Evolutionary conservation across 2,888 invertebrate genomes (phyloP), one percentile per base, ranked within the genome.

Genomic region (Stenchaetothrips biformis): DNA sequence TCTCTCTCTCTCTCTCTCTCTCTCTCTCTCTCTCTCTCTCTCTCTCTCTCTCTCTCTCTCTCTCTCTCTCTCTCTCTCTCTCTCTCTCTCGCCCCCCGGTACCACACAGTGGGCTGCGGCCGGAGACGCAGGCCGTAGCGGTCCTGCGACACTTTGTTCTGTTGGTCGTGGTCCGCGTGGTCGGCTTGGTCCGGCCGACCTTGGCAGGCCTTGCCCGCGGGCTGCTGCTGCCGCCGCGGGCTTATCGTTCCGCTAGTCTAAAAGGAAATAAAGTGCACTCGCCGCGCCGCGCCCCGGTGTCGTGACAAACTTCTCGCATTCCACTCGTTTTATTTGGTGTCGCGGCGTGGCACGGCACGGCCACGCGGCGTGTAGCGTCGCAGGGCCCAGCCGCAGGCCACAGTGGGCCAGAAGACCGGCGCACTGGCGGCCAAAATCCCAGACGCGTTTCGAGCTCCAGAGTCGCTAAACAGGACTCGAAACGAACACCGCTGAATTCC

Each of bases 301-400:
- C 67, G 67, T 74, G 67, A 74, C 67, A 74, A 74, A 74, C 67
- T 59, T 59, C 59, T 59, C 59, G 59, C 59, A 74, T 25, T 74
- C 67, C 11, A 25, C 67, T 74, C 67, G 67, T 74, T 74, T 74
- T 74, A 74, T 74, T 74, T 25, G 11, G 3, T 74, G 67, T 74
- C 67, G 25, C 67, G 67, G 21, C 25, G 67, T 21, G 67, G 67
- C 67, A 25, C 4, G 67, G 25, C 67, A 25, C 7, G 67, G 67
- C 67, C 37, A 37, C 37, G 67, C 21, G 25, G 67, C 67, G 67
- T 74, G 21, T 37, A 37, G 37, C 37, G 37, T 37, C 37, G 37
- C 37, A 37, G 37, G 37, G 37, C 37, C 37, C 37, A 37, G 37
- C 37, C 37, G n/a, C n/a, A n/a, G n/a, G n/a, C n/a, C n/a, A n/a